Conservation (phyloP, 2,888 invertebrate species). For the Hedychridium roseum region DNA sequence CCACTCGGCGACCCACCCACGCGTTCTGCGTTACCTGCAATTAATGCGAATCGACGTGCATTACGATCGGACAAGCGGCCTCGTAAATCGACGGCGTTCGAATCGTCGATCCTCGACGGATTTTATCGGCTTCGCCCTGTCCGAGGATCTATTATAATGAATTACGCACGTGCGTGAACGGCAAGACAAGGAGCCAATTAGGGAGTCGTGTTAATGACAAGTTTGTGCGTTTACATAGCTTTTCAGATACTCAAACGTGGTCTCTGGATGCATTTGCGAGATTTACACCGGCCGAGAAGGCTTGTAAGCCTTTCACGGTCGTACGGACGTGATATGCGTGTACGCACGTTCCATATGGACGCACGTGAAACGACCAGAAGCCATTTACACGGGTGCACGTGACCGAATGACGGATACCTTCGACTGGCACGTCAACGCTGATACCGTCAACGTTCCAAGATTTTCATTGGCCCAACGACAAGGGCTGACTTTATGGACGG, state of each 20-base stretch:
- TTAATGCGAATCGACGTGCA: slow-evolving; percentile 45
- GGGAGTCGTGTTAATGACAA: slow-evolving; percentile 27
- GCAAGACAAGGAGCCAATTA: slow-evolving; percentile 30
- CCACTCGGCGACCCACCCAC: slow-evolving; percentile 11
- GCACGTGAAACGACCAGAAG: neutral
- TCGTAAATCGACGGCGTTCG: slow-evolving; percentile 29
- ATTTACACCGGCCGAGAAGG: neutral
- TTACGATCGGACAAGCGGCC: slow-evolving; percentile 30
- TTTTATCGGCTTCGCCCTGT: slow-evolving; percentile 18
- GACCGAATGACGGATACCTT: too few relatives aligned
- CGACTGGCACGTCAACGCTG: too few relatives aligned
- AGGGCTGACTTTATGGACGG: too few relatives aligned
- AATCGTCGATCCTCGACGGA: slow-evolving; percentile 25
- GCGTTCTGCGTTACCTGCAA: slow-evolving; percentile 33
- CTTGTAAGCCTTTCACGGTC: neutral
- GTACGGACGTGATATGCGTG: neutral
- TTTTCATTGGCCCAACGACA: too few relatives aligned
- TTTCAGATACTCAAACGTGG: neutral
- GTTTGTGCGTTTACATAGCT: slow-evolving; percentile 22
- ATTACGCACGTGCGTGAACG: slow-evolving; percentile 20
- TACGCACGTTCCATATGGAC: too few relatives aligned
- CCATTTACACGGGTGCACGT: too few relatives aligned
- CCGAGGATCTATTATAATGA: slow-evolving; percentile 16
- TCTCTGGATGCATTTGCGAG: neutral
- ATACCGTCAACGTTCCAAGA: too few relatives aligned